These are phyloP conservation scores for Gouania willdenowi DNA, from an alignment of 2,797 vertebrate genomes.

Conservation along the genomic window DNA sequence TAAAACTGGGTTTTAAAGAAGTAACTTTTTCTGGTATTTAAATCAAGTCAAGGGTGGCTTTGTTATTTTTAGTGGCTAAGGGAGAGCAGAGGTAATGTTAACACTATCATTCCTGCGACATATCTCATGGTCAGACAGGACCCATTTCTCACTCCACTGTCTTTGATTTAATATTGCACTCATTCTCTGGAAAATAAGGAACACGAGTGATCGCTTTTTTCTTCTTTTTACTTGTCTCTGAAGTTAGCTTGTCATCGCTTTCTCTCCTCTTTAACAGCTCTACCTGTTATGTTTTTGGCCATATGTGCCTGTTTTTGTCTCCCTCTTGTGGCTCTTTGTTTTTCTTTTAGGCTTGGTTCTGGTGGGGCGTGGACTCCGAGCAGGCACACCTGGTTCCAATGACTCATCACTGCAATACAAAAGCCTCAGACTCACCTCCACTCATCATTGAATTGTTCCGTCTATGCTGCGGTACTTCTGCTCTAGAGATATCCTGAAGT, in stretches of 20 bases:
- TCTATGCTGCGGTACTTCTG: too few species aligned
- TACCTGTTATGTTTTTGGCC: too few species aligned
- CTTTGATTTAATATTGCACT: slow-evolving; percentile 71
- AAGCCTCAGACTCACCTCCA: too few species aligned
- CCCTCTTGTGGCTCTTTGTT: too few species aligned
- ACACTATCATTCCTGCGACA: slow-evolving; percentile 59
- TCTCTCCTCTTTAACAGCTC: slow-evolving; percentile 54
- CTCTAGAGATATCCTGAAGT: too few species aligned
- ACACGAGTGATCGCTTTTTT: slow-evolving; percentile 54
- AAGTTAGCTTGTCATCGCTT: slow-evolving; percentile 55
- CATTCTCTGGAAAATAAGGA: slow-evolving; percentile 56
- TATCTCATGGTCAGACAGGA: slow-evolving; percentile 54
- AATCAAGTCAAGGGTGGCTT: slow-evolving; percentile 24
- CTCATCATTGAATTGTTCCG: too few species aligned
- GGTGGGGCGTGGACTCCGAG: too few species aligned
- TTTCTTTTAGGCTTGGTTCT: too few species aligned
- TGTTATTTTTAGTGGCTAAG: slow-evolving; percentile 6
- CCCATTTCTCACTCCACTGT: slow-evolving; percentile 64
- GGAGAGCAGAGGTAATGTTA: slow-evolving; percentile 29
- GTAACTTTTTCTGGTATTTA: slow-evolving; percentile 3
- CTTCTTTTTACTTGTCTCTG: slow-evolving; percentile 50
- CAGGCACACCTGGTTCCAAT: too few species aligned
- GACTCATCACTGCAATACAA: too few species aligned
- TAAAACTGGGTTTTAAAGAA: too few species aligned
- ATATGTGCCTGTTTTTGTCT: too few species aligned